Evolutionary conservation across 2,797 vertebrate species (phyloP).

Genomic region (Eulemur rubriventer): DNA sequence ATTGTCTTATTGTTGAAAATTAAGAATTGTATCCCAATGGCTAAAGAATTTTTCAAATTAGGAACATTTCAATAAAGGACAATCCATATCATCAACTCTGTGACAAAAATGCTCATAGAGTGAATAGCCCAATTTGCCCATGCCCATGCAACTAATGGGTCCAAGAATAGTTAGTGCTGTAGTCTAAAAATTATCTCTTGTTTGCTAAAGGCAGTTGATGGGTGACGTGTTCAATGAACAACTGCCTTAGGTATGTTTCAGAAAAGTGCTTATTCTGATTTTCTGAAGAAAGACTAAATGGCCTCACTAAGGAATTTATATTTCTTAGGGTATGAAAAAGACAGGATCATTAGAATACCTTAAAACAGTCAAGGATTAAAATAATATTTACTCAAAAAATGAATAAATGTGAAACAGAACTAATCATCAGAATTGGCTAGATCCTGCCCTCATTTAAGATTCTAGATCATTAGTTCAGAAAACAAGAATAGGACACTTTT

Average conservation of each 20-base stretch:
- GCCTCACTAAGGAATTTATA: slow-evolving; percentile 31
- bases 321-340: slow-evolving; percentile 49
- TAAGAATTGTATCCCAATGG: background rate
- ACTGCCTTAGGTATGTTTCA: slow-evolving; percentile 58
- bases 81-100: background rate
- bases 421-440: background rate
- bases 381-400: slow-evolving; percentile 56
- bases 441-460: slow-evolving; percentile 19
- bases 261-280: slow-evolving; percentile 70
- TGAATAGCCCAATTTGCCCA: slow-evolving; percentile 44
- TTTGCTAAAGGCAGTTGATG: slow-evolving; percentile 66
- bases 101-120: background rate
- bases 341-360: background rate
- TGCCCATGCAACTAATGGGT: slow-evolving; percentile 54
- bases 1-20: slow-evolving; percentile 53
- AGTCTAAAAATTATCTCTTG: slow-evolving; percentile 57
- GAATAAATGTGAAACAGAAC: background rate
- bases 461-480: slow-evolving; percentile 43
- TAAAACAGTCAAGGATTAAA: slow-evolving; percentile 53
- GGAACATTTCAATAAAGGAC: slow-evolving; percentile 37
- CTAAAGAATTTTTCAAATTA: slow-evolving; percentile 27
- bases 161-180: slow-evolving; percentile 52
- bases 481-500: background rate
- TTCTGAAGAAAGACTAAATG: slow-evolving; percentile 57
- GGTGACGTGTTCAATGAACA: slow-evolving; percentile 42